phyloP scores from a whole-genome alignment of 1,140 invertebrate species.

The Lepidotrigona ventralis region DNA sequence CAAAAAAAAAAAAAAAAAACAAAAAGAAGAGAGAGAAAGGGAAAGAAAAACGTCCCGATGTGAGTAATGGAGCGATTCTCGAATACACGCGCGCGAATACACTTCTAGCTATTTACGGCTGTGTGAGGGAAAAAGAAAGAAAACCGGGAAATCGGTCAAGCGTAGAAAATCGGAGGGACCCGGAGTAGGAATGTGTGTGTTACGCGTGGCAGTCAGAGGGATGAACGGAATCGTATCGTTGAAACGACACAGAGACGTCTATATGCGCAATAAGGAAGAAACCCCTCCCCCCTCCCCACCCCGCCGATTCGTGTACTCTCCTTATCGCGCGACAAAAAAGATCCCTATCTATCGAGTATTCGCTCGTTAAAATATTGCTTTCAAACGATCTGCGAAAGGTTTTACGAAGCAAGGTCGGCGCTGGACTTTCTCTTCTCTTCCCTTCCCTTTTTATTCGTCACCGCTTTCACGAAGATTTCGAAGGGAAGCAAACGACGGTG shows the following conservation, averaged over 20 bases:
- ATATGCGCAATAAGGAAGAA: not conserved
- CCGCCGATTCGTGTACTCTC: not conserved
- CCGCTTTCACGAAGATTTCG: not conserved
- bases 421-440: not conserved
- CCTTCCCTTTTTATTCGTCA: no score
- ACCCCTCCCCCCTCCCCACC: not conserved
- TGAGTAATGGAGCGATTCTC: not conserved
- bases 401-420: not conserved
- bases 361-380: constrained; percentile 30
- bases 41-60: not conserved
- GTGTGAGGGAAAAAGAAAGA: no score
- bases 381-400: not conserved
- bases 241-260: not conserved
- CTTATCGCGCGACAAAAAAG: not conserved
- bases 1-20: not conserved
- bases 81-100: not conserved
- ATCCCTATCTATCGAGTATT: not conserved
- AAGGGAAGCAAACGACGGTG: not conserved
- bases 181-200: not conserved
- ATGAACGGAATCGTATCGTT: not conserved
- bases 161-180: constrained; percentile 29
- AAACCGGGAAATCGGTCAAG: not conserved
- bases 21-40: no score
- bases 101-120: not conserved
- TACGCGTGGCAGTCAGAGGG: constrained; percentile 12